A percentile compares a stretch with the other conserved stretches of the same genome.
Conservation (phyloP, 2,888 invertebrate species). For the Amblyjoppa fuscipennis region DNA sequence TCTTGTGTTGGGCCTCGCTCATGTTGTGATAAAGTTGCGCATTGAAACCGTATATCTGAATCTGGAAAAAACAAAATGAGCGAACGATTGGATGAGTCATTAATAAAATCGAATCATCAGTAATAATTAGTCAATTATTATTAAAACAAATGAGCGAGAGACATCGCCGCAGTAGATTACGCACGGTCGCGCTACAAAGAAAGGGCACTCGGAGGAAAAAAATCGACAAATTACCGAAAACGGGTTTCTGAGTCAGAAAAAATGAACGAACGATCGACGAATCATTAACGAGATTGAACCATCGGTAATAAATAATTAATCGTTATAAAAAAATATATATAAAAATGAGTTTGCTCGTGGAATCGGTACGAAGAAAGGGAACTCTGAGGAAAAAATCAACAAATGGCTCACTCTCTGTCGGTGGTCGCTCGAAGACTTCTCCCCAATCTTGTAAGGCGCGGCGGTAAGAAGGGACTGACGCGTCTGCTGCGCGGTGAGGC, state of each 20-base stretch:
- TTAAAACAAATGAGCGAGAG: too few species aligned
- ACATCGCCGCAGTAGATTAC: too few species aligned
- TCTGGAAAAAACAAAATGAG: constrained; percentile 87
- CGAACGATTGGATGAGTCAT: not conserved
- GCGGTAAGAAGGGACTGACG: constrained; percentile 51
- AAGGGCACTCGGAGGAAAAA: not conserved
- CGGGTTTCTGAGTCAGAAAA: constrained; percentile 96
- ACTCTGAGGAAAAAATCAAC: not conserved
- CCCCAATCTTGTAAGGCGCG: constrained; percentile 22
- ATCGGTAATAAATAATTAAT: not conserved
- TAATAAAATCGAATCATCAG: not conserved
- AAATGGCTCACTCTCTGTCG: constrained; percentile 39
- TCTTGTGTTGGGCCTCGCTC: constrained; percentile 97
- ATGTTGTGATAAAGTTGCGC: constrained; percentile 98
- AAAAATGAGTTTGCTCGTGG: too few species aligned
- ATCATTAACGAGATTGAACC: not conserved
- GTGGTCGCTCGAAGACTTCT: constrained; percentile 17
- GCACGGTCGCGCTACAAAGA: too few species aligned
- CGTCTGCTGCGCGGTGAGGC: constrained; percentile 63
- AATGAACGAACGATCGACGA: not conserved
- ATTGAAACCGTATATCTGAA: constrained; percentile 98
- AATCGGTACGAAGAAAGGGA: not conserved
- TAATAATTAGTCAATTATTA: not conserved
- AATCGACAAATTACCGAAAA: constrained; percentile 88
- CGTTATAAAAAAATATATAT: not conserved